Base-by-base conservation (phyloP, 2,888 invertebrate species). In the Pristionchus fissidentatus region DNA sequence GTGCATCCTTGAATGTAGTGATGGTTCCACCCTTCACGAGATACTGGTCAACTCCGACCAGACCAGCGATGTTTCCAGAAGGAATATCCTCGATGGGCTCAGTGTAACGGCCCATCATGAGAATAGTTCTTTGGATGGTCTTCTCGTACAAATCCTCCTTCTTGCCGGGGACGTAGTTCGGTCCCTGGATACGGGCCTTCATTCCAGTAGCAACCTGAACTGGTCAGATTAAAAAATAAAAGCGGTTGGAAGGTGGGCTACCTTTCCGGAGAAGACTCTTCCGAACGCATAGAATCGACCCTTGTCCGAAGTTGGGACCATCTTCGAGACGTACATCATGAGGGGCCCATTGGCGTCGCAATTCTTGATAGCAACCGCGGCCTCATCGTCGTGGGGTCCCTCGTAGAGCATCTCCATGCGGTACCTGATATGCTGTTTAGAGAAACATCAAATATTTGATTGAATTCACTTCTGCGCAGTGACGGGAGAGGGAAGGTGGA, bases 291-390 rank as follows among this genome's bases (percentile, higher is more conserved):
- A 99, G 95, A 99, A 99, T 93, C 99, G 96, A 87, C 99, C 99
- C 94, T 99, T 99, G 94, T 99, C 99, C 22, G 97, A 96, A 26
- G 99, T 99, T 89, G 99, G 99, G 93, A 99, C 99, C 99, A 99
- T 99, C 94, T 99, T 99, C 79, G 97, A 97, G 89, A 99, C 95
- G 95, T 99, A 99, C 99, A 99, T 99, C 98, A 99, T 99, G 81
- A 99, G 95, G 26, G 98, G 98, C 66, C 96, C 99, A 90, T 97
- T 96, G 22, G 98, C 96, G 94, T 99, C 97, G 93, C 99, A 99
- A 93, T 93, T 96, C 95, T 96, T 94, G 87, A 94, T 93, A 80
- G 93, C 94, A 87, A 96, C 90, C 89, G 97, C 97, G 86, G 96
- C 97, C 92, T 97, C 96, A 93, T 99, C 98, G 93, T 98, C 98